Base-by-base conservation (phyloP, 2,888 invertebrate genomes). In the Scaptomyza polygonia region DNA sequence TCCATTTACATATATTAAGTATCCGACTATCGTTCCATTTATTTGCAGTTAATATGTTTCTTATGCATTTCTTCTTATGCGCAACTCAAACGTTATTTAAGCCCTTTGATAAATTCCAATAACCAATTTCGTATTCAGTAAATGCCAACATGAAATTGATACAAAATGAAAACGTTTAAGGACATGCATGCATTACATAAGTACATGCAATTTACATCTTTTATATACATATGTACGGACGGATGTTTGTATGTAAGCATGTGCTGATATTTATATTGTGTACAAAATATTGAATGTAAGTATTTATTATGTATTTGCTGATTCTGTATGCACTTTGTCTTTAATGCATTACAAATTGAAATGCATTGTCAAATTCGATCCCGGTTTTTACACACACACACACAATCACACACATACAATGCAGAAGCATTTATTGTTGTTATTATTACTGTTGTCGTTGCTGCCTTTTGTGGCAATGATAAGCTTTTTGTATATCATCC, bases 311-410 rank as follows among this genome's bases (percentile, higher is more conserved):
- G 66, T 59, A 72, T 72, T 61, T 32, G 18, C 34, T 40, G 54
- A 42, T 67, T 65, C 52, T 70, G 63, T 73, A 63, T 77, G 67
- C 77, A 69, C 69, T 76, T 80, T 80, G 67, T 54, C 70, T 76
- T 79, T 79, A 75, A 69, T 78, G 67, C 53, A 67, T 76, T 55
- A 71, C 73, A 83, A 88, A 88, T 86, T 86, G 81, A 79, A 88
- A 83, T 80, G 69, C 72, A 80, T 82, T 80, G 80, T 72, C 62
- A 72, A 70, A 71, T 62, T 59, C 51, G 65, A 65, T 57, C 44
- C 56, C 54, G 55, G 36, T 67, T 53, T 68, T 63, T 62, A 52
- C 52, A 57, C 27, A 57, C 29, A 21, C 21, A 21, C 21, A 21
- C 21, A 57, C 29, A 21, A 3, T 4, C 21, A 21, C 21, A 21